phyloP scores from a whole-genome alignment of 2,888 invertebrate genomes.

The Bellardia bayeri region DNA sequence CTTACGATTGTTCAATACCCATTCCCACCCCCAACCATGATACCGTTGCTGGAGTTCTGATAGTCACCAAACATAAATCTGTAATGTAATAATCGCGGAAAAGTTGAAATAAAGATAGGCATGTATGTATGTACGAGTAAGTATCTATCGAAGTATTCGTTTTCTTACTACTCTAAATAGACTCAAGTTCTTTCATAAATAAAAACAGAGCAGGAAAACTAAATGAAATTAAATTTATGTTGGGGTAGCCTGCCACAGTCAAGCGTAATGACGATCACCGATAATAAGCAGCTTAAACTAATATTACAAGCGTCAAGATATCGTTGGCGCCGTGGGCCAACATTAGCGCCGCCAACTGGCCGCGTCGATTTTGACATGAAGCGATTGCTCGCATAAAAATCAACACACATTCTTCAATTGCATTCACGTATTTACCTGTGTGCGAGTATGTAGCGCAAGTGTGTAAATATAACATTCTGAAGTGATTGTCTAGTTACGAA shows the following conservation, averaged over 20 bases:
- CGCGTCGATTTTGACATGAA: constrained; percentile 82
- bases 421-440: constrained; percentile 29
- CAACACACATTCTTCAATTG: constrained; percentile 23
- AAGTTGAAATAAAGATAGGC: constrained; percentile 49
- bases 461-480: constrained; percentile 10
- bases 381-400: constrained; percentile 63
- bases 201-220: neutral
- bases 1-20: constrained; percentile 28
- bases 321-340: constrained; percentile 80
- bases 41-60: neutral
- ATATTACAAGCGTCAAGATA: constrained; percentile 80
- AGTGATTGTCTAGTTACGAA: constrained; percentile 24
- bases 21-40: constrained; percentile 30
- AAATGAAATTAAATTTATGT: constrained; percentile 33
- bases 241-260: constrained; percentile 52
- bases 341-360: constrained; percentile 81
- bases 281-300: constrained; percentile 76
- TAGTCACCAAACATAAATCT: constrained; percentile 15
- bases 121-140: neutral
- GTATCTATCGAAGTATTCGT: neutral
- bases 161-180: neutral
- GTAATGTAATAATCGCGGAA: constrained; percentile 54
- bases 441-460: constrained; percentile 14
- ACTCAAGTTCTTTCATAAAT: constrained; percentile 10
- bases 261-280: constrained; percentile 51